Evolutionary conservation across 2,797 vertebrate genomes (phyloP), one percentile per base, ranked within the genome.

Genomic region (Crocodylus rhombifer): DNA sequence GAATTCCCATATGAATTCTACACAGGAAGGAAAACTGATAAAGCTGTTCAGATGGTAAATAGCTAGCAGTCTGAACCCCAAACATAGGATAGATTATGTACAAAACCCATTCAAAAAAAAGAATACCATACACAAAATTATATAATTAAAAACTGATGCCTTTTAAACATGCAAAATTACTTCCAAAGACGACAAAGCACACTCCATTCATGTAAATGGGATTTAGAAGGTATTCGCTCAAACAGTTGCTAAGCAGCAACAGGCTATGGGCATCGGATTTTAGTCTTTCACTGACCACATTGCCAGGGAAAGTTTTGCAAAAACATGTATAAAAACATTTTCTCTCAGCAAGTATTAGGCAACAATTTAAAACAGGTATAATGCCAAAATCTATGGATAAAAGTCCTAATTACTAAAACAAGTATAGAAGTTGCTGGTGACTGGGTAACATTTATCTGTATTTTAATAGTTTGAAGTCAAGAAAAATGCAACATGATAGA

Each of bases 191-290:
- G 11, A 89, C 14, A 82, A 90, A 73, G 85, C 8, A 55, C 15
- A 15, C 57, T 93, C 77, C 62, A 77, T 20, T 88, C 9, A 73
- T 26, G 63, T 5, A 61, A 20, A 1, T 56, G 87, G 23, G 89
- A 7, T 83, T 80, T 71, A 87, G 57, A 82, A 91, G 81, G 17
- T 51, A 75, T 78, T 87, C 60, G 73, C 74, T 89, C 18, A 51
- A 86, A 93, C 23, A 97, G 78, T n/a, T 89, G 21, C 80, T 93
- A 95, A 95, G 74, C 17, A 94, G 87, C 33, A 96, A 42, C 11
- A 81, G 42, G 20, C 17, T 83, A 80, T 0, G 0, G 1, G 4
- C 18, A 92, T 91, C 26, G 51, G 65, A 73, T 81, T 92, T 97
- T 78, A 85, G 63, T 26, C 18, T 26, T 84, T 80, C 36, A 85